phyloP scores from a whole-genome alignment of 2,797 vertebrate genomes.

The Oreochromis mossambicus region DNA sequence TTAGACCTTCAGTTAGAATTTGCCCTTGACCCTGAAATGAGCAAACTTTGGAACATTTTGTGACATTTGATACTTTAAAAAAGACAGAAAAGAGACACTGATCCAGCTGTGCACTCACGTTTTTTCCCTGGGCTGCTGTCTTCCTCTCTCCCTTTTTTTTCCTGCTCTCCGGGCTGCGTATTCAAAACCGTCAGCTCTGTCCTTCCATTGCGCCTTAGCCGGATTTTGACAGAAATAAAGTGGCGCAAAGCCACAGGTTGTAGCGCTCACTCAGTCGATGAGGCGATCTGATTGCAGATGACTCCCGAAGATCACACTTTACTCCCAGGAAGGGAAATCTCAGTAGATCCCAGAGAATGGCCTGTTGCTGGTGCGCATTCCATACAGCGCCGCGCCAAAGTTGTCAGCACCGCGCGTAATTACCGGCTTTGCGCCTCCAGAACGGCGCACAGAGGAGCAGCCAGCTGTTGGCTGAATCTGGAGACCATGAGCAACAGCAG shows the following conservation, averaged over 20 bases:
- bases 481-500: slow-evolving; percentile 16
- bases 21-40: slow-evolving; percentile 63
- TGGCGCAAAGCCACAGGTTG: slow-evolving; percentile 67
- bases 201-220: slow-evolving; percentile 67
- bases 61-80: not conserved
- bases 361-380: slow-evolving; percentile 62
- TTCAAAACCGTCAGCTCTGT: slow-evolving; percentile 75
- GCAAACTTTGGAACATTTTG: slow-evolving; percentile 44
- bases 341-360: slow-evolving; percentile 28
- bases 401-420: slow-evolving; percentile 62
- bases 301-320: slow-evolving; percentile 12
- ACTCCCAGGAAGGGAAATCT: slow-evolving; percentile 7
- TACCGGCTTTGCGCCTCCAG: slow-evolving; percentile 39
- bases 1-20: slow-evolving; percentile 51
- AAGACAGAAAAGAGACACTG: not conserved
- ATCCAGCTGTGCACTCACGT: slow-evolving; percentile 60
- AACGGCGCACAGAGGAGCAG: slow-evolving; percentile 21
- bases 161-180: slow-evolving; percentile 42
- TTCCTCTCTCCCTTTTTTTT: slow-evolving; percentile 8
- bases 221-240: slow-evolving; percentile 42
- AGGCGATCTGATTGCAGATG: slow-evolving; percentile 11
- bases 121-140: slow-evolving; percentile 41
- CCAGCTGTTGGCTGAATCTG: slow-evolving; percentile 12
- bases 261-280: slow-evolving; percentile 26
- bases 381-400: slow-evolving; percentile 54